These are phyloP conservation scores for Agonopterix heracliana DNA, from an alignment of 2,888 invertebrate species.

Conservation along the genomic window DNA sequence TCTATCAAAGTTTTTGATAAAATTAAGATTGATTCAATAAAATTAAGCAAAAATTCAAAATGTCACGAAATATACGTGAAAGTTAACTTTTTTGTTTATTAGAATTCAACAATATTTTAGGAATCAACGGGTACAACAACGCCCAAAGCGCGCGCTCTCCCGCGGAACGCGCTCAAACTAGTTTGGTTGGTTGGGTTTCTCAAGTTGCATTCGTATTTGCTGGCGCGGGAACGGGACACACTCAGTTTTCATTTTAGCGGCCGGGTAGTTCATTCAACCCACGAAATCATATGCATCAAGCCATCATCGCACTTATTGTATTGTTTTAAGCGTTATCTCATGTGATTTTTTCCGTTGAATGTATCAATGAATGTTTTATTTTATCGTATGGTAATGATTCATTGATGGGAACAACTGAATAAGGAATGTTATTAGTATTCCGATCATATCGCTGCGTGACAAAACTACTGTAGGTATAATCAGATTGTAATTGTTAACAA, in stretches of 20 bases:
- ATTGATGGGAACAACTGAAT: conserved; percentile 10
- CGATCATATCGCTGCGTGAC: background rate
- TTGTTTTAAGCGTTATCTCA: background rate
- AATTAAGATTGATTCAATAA: no score
- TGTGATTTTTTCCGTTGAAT: conserved; percentile 6
- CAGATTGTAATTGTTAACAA: background rate
- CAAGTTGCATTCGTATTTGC: conserved; percentile 14
- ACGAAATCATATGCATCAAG: no score
- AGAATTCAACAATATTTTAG: background rate
- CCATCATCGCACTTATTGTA: no score
- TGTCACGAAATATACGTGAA: no score
- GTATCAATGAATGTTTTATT: conserved; percentile 9
- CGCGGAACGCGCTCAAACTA: conserved; percentile 24
- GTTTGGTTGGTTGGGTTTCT: conserved; percentile 18
- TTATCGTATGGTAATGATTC: conserved; percentile 18
- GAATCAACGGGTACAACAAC: background rate
- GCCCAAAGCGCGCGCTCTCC: conserved; percentile 19
- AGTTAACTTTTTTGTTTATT: background rate
- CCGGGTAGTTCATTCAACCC: no score
- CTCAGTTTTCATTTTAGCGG: background rate
- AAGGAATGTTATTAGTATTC: conserved; percentile 13
- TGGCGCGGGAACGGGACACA: background rate
- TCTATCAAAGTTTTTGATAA: no score
- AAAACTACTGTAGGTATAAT: background rate
- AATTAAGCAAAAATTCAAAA: no score